phyloP scores from a whole-genome alignment of 2,888 invertebrate species.

The Drosophila mercatorum region DNA sequence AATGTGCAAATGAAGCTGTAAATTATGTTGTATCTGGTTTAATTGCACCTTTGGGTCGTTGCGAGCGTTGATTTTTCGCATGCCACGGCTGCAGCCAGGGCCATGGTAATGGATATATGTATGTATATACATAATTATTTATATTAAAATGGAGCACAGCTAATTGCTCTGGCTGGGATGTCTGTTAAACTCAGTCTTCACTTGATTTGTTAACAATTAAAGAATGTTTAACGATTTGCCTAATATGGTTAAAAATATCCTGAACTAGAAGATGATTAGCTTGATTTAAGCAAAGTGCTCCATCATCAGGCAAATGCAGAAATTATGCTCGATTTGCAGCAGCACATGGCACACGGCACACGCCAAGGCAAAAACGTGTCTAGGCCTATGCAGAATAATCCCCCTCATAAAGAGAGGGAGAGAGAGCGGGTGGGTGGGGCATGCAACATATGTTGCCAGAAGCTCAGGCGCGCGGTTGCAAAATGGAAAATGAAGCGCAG shows the following conservation, averaged over 20 bases:
- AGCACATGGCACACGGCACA: conserved; percentile 31
- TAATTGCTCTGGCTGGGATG: conserved; percentile 13
- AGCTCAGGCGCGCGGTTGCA: conserved; percentile 37
- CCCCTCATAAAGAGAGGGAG: conserved; percentile 7
- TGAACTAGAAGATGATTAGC: conserved; percentile 35
- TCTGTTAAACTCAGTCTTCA: too few species aligned
- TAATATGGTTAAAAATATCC: conserved; percentile 29
- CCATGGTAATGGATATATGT: neutral
- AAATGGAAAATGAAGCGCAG: conserved; percentile 74
- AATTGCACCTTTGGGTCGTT: conserved; percentile 67
- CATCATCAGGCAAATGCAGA: conserved; percentile 70
- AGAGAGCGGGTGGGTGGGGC: conserved; percentile 29
- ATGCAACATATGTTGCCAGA: conserved; percentile 75
- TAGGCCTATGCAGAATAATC: conserved; percentile 44
- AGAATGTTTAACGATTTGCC: conserved; percentile 1
- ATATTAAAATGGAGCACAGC: conserved; percentile 11
- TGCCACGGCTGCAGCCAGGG: neutral
- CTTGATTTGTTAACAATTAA: too few species aligned
- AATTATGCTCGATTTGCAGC: conserved; percentile 67
- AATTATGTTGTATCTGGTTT: conserved; percentile 77
- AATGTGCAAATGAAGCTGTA: conserved; percentile 82
- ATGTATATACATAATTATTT: conserved; percentile 25
- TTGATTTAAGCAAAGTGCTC: conserved; percentile 46
- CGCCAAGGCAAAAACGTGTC: conserved; percentile 48
- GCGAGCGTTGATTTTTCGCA: conserved; percentile 48